Evolutionary conservation across 2,797 vertebrate genomes (phyloP), one percentile per base, ranked within the genome.

Genomic region (Anguilla megastoma): DNA sequence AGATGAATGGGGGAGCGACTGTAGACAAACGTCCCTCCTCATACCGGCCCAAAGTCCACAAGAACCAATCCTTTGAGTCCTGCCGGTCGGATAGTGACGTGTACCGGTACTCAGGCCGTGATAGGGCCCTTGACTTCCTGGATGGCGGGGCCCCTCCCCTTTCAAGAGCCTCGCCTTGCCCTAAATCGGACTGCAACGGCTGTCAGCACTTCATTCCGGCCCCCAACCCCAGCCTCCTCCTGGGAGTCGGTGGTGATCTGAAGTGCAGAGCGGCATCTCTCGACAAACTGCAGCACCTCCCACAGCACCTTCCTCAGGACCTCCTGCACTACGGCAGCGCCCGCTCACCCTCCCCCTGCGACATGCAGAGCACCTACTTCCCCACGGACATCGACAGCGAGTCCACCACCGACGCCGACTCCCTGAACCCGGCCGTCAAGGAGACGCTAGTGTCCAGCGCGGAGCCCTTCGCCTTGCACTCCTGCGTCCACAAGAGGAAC

Each of bases 321-420:
- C 89, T 96, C 98, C 95, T 95, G 0, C 95, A 97, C 0, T 98
- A 97, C 88, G 87, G 96, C 0, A 95, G 94, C 0, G 92, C 95
- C 89, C 94, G 95, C 0, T 95, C 96, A 16, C 95, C 95, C 0
- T 93, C 74, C 74, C 74, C 96, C 0, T 97, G 97, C 0, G 95
- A 95, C 90, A 99, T 99, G 98, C 97, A 99, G 95, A 97, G 97
- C 80, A 97, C 97, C 0, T 98, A 97, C 89, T 96, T 99, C 89
- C 98, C 98, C 88, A 96, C 97, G 96, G 98, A 98, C 88, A 96
- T 97, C 0, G 97, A 97, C 90, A 97, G 94, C 0, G 97, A 98
- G n/a, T 97, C 97, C 52, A 2, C 94, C 52, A 96, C 95, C 0
- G 96, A 96, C 86, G 95, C 96, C 86, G 96, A 97, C 88, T 96